These are phyloP conservation scores for Rhagoletis zephyria DNA, from an alignment of 1,140 invertebrate species.

Conservation along the genomic window DNA sequence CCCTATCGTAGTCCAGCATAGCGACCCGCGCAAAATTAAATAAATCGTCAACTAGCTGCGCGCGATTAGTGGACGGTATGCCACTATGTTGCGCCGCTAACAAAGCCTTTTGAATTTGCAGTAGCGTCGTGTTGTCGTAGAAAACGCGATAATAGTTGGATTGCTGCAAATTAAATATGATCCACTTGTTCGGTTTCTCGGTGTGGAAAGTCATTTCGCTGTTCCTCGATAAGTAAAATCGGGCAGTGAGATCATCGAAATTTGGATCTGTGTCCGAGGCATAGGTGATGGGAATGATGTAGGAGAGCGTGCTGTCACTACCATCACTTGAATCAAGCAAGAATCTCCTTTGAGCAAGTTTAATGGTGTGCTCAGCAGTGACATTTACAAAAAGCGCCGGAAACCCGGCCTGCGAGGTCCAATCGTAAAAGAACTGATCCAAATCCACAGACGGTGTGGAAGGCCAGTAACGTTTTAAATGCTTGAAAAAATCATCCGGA, in stretches of 20 bases:
- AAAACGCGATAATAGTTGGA: slow-evolving; percentile 79
- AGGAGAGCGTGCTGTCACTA: slow-evolving; percentile 67
- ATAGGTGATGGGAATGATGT: slow-evolving; percentile 80
- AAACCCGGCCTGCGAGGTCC: slow-evolving; percentile 92
- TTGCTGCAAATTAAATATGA: slow-evolving; percentile 74
- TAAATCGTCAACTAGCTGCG: slow-evolving; percentile 84
- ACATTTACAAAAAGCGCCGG: slow-evolving; percentile 81
- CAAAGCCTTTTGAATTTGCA: slow-evolving; percentile 73
- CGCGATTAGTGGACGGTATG: slow-evolving; percentile 82
- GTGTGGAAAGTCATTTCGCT: slow-evolving; percentile 59
- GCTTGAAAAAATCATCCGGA: slow-evolving; percentile 61
- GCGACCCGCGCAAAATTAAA: slow-evolving; percentile 79
- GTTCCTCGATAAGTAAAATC: slow-evolving; percentile 66
- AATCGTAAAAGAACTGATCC: slow-evolving; percentile 77
- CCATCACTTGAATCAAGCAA: slow-evolving; percentile 71
- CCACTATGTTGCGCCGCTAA: slow-evolving; percentile 66
- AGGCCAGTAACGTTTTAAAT: slow-evolving; percentile 61
- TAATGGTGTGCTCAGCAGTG: slow-evolving; percentile 54
- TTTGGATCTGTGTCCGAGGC: slow-evolving; percentile 73
- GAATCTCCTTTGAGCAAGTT: slow-evolving; percentile 74
- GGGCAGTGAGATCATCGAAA: slow-evolving; percentile 76
- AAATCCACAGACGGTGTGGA: slow-evolving; percentile 55
- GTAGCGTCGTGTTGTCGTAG: slow-evolving; percentile 77
- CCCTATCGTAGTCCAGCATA: slow-evolving; percentile 74
- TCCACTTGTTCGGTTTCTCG: slow-evolving; percentile 65